These are phyloP conservation scores for Apodemus agrarius DNA, from an alignment of 2,797 vertebrate species.

Conservation along the genomic window DNA sequence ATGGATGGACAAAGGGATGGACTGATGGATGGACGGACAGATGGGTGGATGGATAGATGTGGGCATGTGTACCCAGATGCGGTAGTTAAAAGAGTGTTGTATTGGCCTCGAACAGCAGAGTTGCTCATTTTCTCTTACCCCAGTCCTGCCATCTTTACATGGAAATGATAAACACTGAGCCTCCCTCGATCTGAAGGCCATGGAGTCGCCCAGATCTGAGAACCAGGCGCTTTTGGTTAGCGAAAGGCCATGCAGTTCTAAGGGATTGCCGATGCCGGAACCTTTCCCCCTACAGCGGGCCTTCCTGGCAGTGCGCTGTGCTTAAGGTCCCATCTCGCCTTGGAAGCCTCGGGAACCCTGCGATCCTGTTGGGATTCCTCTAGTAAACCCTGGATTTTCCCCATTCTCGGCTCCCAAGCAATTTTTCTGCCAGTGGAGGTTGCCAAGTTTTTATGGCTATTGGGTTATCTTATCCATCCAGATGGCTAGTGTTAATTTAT, in stretches of 20 bases:
- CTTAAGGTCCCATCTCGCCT: constrained; percentile 30
- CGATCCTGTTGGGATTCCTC: constrained; percentile 17
- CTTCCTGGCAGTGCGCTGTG: background rate
- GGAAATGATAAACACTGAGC: background rate
- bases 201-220: background rate
- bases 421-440: constrained; percentile 64
- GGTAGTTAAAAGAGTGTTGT: background rate
- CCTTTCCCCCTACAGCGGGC: background rate
- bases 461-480: constrained; percentile 81
- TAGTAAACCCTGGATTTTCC: background rate
- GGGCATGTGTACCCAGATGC: accelerated
- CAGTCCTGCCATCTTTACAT: background rate
- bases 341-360: background rate
- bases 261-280: constrained; percentile 1
- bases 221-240: background rate
- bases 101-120: background rate
- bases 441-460: constrained; percentile 79
- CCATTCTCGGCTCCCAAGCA: constrained; percentile 44
- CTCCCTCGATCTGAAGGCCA: background rate
- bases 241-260: background rate
- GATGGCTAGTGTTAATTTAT: constrained; percentile 78
- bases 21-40: accelerated
- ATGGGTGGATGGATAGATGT: accelerated
- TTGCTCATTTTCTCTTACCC: background rate
- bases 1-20: accelerated